Base-by-base conservation (phyloP, 2,888 invertebrate genomes). In the Frankliniella fusca region DNA sequence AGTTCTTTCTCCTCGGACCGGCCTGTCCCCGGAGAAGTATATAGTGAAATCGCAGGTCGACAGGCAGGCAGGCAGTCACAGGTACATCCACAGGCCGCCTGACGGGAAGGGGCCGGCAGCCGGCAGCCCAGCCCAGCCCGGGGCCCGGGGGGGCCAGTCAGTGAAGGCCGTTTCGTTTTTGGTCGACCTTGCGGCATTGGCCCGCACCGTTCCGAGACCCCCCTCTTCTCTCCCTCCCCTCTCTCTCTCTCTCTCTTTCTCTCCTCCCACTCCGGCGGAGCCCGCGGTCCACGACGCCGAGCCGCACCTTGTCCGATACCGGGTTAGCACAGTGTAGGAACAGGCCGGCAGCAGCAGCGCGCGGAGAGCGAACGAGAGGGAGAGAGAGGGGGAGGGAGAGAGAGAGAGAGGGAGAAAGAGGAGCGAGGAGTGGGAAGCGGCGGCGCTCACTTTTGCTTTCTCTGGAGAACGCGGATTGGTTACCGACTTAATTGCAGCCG, bases 161-260 rank as follows among this genome's bases (percentile, higher is more conserved):
- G 38, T 38, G 70, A 76, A 76, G 70, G 70, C 70, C 70, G 70
- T 76, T 76, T 76, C 70, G 70, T 76, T 76, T 76, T 76, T 8
- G 70, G 70, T 12, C 27, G 70, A 76, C 70, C 70, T 76, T 76
- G 70, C 70, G 27, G 70, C 70, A 12, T 76, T n/a, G 70, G 23
- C 70, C 70, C 23, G 23, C 61, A 61, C 61, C 38, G 38, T 5
- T 38, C 38, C 38, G 38, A 38, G 38, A 38, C 38, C 38, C 38
- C 38, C 38, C 38, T 38, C 38, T 5, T 38, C 38, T 38, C 38
- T 5, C 38, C 5, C 38, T 38, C 38, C 38, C 5, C 38, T 5
- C 38, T 38, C 38, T 38, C 38, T 5, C 38, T 38, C 38, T 38
- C 38, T 38, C 38, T 38, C 38, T 38, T 5, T 38, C 38, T 5